These are phyloP conservation scores for Abscondita cerata DNA, from an alignment of 2,888 invertebrate species.

Conservation along the genomic window DNA sequence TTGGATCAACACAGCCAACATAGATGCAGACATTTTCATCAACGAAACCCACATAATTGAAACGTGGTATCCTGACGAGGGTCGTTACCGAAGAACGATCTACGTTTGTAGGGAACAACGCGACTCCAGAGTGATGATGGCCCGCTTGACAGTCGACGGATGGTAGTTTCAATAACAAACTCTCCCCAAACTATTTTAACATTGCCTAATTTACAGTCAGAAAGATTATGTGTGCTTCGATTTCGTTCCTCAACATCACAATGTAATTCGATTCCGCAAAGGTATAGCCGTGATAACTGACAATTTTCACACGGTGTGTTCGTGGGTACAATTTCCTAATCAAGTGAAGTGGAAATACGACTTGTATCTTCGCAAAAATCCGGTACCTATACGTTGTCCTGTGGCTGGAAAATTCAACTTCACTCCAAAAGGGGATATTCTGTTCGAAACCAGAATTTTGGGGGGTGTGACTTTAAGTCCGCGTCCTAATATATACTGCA, in stretches of 20 bases:
- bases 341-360: slow-evolving; percentile 87
- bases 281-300: slow-evolving; percentile 89
- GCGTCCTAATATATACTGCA: slow-evolving; percentile 90
- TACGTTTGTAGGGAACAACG: slow-evolving; percentile 94
- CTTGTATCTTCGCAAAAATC: slow-evolving; percentile 84
- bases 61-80: slow-evolving; percentile 93
- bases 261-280: slow-evolving; percentile 89
- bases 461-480: slow-evolving; percentile 96
- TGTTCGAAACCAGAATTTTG: slow-evolving; percentile 90
- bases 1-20: slow-evolving; percentile 98
- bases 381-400: slow-evolving; percentile 92
- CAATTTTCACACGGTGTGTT: slow-evolving; percentile 91
- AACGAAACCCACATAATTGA: slow-evolving; percentile 97
- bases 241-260: slow-evolving; percentile 94
- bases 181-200: background rate
- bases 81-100: slow-evolving; percentile 85
- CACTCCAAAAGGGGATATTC: slow-evolving; percentile 87
- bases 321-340: slow-evolving; percentile 92
- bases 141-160: slow-evolving; percentile 94
- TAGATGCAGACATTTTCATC: slow-evolving; percentile 91
- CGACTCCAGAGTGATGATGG: slow-evolving; percentile 93
- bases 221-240: slow-evolving; percentile 98
- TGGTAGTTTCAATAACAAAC: slow-evolving; percentile 63
- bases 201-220: slow-evolving; percentile 70
- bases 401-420: slow-evolving; percentile 97